These are phyloP conservation scores for Holotrichia oblita DNA, from an alignment of 1,140 invertebrate species.

Conservation along the genomic window DNA sequence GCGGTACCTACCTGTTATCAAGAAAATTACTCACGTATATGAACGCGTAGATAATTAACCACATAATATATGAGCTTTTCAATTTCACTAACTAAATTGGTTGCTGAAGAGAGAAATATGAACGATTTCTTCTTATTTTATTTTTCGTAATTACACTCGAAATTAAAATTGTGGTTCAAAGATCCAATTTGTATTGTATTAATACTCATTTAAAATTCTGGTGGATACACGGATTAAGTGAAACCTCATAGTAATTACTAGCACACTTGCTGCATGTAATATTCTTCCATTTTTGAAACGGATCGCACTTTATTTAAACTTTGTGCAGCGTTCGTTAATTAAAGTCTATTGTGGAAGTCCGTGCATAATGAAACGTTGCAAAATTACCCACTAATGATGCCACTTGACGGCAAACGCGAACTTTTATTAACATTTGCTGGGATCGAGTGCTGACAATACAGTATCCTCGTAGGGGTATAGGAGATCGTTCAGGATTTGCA, in stretches of 20 bases:
- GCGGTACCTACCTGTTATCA: too few species aligned
- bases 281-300: background rate
- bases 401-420: background rate
- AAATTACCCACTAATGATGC: slow-evolving; percentile 16
- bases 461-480: background rate
- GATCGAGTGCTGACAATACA: background rate
- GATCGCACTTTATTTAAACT: slow-evolving; percentile 16
- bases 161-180: background rate
- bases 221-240: background rate
- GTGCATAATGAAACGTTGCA: background rate
- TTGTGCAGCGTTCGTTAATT: slow-evolving; percentile 16
- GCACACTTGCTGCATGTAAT: background rate
- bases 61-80: too few species aligned
- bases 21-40: too few species aligned
- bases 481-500: too few species aligned
- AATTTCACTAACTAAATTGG: too few species aligned
- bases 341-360: background rate
- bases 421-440: slow-evolving; percentile 11
- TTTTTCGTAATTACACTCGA: background rate
- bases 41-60: too few species aligned
- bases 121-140: background rate
- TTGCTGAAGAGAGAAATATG: too few species aligned
- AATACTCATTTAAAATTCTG: background rate
- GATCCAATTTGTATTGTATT: background rate
- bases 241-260: background rate